These are phyloP conservation scores for Tenthredo amoena DNA, from an alignment of 2,888 invertebrate species.

Conservation along the genomic window DNA sequence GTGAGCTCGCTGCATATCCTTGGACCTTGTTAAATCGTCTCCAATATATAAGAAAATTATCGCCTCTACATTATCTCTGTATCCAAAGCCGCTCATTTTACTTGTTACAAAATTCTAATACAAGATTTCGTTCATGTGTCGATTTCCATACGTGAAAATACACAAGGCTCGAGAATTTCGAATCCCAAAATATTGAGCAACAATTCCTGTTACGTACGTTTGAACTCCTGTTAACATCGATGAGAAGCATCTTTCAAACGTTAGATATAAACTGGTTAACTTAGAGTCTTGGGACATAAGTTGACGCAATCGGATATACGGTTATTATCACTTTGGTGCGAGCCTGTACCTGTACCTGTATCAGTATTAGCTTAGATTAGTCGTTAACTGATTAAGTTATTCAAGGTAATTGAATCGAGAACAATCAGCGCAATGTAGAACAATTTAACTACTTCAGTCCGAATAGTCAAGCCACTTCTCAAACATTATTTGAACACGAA, in stretches of 20 bases:
- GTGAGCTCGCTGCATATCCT: not conserved
- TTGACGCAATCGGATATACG: conserved; percentile 20
- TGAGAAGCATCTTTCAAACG: not conserved
- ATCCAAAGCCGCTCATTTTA: not conserved
- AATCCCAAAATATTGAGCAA: not conserved
- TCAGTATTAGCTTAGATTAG: not conserved
- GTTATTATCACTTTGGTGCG: conserved; percentile 2
- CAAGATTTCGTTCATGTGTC: not conserved
- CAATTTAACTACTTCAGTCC: not conserved
- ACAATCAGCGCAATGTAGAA: not conserved
- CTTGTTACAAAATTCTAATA: not conserved
- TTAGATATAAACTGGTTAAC: not conserved
- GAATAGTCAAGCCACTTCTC: not conserved
- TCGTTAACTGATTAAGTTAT: conserved; percentile 10
- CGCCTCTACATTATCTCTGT: not conserved
- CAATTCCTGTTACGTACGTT: not conserved
- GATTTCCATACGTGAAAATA: not conserved
- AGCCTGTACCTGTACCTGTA: not conserved
- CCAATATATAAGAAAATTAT: not conserved
- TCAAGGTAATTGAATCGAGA: not conserved
- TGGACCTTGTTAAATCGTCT: not conserved
- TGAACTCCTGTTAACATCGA: not conserved
- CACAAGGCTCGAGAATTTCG: not conserved
- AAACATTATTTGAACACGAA: not conserved
- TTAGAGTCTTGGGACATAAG: not conserved